Base-by-base conservation (phyloP, 2,888 invertebrate species). In the Lysandra bellargus region DNA sequence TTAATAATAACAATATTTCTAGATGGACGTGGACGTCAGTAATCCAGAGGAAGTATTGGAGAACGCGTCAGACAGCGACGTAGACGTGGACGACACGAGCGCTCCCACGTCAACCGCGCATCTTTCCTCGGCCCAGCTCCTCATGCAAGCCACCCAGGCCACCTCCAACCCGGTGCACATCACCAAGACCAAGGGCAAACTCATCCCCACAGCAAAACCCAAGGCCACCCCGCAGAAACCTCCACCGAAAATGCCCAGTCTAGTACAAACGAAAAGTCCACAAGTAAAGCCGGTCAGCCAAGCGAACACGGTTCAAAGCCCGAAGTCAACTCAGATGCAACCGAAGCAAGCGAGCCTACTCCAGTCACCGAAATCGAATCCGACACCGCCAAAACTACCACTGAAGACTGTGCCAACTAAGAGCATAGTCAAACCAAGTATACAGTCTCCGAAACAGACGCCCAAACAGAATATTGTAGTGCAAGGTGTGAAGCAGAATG, bases 31-130 rank as follows among this genome's bases (percentile, higher is more conserved):
- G 72, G 92, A 92, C 77, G 86, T 89, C 0, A 86, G 83, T 1
- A 87, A 84, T 17, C 81, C 87, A 0, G 93, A 93, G 78, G 93
- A 92, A 80, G 84, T 88, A 1, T 82, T 87, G 2, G 91, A 92
- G 64, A 86, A 87, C 79, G 92, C 89, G 0, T 93, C 93, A 0
- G 94, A 94, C 83, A 93, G 92, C 78, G 94, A 94, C 84, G 93
- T 94, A 0, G 94, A 94, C 81, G 92, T 93, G 0, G 93, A 93
- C 81, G 93, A 93, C 81, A 90, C 87, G 33, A 85, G 87, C 1
- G 81, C 84, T 0, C 82, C 87, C 0, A 37, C 88, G 0, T 79
- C 87, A 1, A 81, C 84, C 2, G 86, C 89, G 0, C 89, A 88
- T 23, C 85, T 92, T 0, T 92, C 93, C 0, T 92, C 91, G 1